A percentile compares a stretch with the other conserved stretches of the same genome.
Evolutionary conservation across 2,113 vertebrate species (phyloP).

Genomic region (Xerus inauris): DNA sequence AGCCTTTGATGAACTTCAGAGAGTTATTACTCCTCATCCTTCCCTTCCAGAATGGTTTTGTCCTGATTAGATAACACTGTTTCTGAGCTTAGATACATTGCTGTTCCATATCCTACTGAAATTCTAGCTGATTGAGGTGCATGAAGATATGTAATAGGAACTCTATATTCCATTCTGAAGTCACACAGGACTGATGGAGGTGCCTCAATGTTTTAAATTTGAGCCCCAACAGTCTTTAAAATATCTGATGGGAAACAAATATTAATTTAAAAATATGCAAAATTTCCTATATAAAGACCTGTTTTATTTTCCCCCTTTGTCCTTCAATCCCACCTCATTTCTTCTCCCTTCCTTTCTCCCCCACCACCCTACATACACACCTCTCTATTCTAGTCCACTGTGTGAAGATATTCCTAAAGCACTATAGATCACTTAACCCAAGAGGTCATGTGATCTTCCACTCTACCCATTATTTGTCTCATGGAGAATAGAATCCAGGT

Average conservation of each 20-base stretch:
- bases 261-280: not conserved
- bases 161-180: not conserved
- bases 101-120: not conserved
- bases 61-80: not conserved
- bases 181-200: not conserved
- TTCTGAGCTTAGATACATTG: not conserved
- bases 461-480: not conserved
- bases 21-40: not conserved
- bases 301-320: not conserved
- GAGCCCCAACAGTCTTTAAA: not conserved
- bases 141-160: not conserved
- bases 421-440: not conserved
- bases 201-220: not conserved
- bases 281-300: not conserved
- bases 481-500: not conserved
- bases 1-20: not conserved
- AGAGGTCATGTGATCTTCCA: no score
- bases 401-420: not conserved
- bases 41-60: not conserved
- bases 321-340: rapidly evolving
- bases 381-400: not conserved
- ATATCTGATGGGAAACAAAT: not conserved
- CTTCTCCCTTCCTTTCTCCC: no score
- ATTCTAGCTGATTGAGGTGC: not conserved
- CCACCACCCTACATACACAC: no score